Base-by-base conservation (phyloP, 2,888 invertebrate species). In the Lepidochrysops patricia region DNA sequence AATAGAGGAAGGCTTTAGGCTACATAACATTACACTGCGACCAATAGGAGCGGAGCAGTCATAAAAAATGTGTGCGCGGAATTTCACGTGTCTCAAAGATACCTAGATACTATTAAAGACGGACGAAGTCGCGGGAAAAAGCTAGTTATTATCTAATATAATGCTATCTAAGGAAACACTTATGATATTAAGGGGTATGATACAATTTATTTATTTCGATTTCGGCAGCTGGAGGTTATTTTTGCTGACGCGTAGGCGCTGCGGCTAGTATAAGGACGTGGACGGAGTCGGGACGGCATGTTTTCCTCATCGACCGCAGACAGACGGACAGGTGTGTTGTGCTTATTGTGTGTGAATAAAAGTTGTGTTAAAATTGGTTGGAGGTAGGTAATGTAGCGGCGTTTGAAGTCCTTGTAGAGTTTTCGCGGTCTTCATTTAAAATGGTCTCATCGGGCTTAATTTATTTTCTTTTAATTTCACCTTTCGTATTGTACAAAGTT, bases 161-260 rank as follows among this genome's bases (percentile, higher is more conserved):
- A 50, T 1, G 15, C 52, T 52, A 19, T 32, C 19, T 29, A 54
- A 54, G 54, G 54, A 32, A 52, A 52, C 19, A 54, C 19, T 19
- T 19, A 35, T 26, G 26, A 25, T 66, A 63, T 61, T 57, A 27
- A 64, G 61, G 64, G 60, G 66, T 67, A 60, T 65, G 62, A 61
- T 61, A 66, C 59, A 62, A 64, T 66, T 62, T 60, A 64, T 63
- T 62, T 56, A 62, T 54, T 52, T 61, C 60, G 50, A 63, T 67
- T 68, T 65, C 61, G 65, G 64, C 54, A 43, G 43, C 43, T 19
- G 32, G 52, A 59, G 61, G 56, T 61, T 64, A 57, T 64, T 68
- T 68, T 54, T 63, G 66, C 13, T 60, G 61, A 37, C 52, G 82
- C 84, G 88, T 87, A 81, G 87, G 88, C 79, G 85, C 72, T 29